Conservation (phyloP, 2,888 invertebrate species). For the Hirudinaria manillensis region DNA sequence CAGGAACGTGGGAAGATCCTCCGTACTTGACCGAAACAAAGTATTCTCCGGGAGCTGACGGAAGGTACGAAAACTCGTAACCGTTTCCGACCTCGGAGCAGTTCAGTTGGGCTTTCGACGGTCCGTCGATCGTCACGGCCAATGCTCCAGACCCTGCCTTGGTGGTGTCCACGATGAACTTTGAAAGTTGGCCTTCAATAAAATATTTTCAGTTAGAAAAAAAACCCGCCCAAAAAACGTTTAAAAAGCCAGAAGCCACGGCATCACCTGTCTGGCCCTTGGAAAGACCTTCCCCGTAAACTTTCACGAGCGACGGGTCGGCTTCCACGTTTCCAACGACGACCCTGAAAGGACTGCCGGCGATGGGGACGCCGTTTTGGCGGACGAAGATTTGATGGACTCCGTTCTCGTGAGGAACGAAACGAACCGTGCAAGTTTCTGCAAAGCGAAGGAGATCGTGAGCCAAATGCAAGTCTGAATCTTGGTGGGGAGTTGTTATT, state of each 20-base stretch:
- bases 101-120: constrained; percentile 83
- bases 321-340: constrained; percentile 76
- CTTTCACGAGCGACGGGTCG: constrained; percentile 67
- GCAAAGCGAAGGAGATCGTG: background rate
- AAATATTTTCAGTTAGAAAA: background rate
- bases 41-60: constrained; percentile 88
- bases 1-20: constrained; percentile 82
- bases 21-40: constrained; percentile 93
- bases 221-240: no score
- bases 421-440: constrained; percentile 33
- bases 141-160: constrained; percentile 88
- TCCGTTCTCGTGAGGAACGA: constrained; percentile 61
- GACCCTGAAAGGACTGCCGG: constrained; percentile 85
- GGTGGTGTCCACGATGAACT: constrained; percentile 88
- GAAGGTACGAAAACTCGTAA: constrained; percentile 93
- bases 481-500: background rate
- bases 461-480: background rate
- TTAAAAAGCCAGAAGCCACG: no score
- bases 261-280: constrained; percentile 38
- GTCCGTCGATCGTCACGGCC: constrained; percentile 88
- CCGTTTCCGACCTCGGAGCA: constrained; percentile 94
- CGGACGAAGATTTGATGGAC: constrained; percentile 84
- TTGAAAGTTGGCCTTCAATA: constrained; percentile 70
- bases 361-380: constrained; percentile 92
- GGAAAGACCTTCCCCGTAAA: constrained; percentile 49